Evolutionary conservation across 1,140 invertebrate species (phyloP).

Genomic region (Patella vulgata): DNA sequence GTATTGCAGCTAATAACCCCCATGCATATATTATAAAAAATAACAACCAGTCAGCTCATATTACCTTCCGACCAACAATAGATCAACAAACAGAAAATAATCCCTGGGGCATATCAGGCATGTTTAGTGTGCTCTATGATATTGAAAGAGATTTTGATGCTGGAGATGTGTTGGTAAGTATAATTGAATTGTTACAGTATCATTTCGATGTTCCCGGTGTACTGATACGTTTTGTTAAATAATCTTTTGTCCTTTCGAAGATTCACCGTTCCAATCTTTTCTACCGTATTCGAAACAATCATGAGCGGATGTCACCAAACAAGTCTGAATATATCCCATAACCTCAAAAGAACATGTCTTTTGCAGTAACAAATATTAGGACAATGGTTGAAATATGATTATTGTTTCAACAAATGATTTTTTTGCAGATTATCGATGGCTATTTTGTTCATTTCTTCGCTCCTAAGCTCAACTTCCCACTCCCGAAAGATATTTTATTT

Average conservation of each 20-base stretch:
- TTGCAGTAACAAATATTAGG: too few species aligned
- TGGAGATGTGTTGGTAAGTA: constrained; percentile 52
- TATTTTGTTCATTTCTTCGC: constrained; percentile 82
- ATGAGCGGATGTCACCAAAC: too few species aligned
- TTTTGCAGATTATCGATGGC: constrained; percentile 73
- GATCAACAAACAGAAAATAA: constrained; percentile 27
- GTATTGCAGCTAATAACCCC: constrained; percentile 7
- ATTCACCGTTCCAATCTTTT: too few species aligned
- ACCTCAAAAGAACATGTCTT: too few species aligned
- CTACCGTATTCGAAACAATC: too few species aligned
- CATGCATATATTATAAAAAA: constrained; percentile 21
- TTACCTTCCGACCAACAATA: constrained; percentile 38
- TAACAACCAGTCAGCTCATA: constrained; percentile 33
- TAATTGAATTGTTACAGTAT: too few species aligned
- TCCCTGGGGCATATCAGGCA: constrained; percentile 34
- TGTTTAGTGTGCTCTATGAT: constrained; percentile 54
- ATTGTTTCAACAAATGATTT: too few species aligned
- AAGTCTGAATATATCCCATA: too few species aligned
- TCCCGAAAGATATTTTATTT: constrained; percentile 77
- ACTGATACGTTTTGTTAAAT: too few species aligned
- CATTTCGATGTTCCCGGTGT: too few species aligned
- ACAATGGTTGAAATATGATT: too few species aligned
- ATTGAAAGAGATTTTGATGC: constrained; percentile 39
- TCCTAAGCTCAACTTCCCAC: constrained; percentile 69
- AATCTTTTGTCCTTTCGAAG: too few species aligned